Conservation (phyloP, 2,797 vertebrate species). For the Carcharodon carcharias region DNA sequence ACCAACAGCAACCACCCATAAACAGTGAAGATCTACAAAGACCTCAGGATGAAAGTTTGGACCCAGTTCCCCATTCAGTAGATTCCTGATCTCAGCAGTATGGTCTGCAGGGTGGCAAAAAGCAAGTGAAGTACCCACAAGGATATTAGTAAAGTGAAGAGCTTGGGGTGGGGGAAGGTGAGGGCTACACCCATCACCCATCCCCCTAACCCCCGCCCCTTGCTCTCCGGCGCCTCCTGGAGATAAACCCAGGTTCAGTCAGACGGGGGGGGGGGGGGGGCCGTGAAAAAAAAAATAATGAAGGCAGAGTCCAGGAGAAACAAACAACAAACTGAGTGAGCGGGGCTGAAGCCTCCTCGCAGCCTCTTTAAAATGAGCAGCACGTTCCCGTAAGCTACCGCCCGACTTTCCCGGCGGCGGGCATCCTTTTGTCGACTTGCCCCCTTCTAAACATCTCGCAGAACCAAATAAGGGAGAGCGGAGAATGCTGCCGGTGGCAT, state of each 20-base stretch:
- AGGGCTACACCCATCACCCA: neutral
- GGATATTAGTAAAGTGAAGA: neutral
- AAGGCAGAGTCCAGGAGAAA: neutral
- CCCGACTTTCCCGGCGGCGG: neutral
- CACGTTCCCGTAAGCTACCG: neutral
- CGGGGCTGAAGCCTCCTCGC: too few species aligned
- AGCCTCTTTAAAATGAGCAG: neutral
- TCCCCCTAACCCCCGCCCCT: neutral
- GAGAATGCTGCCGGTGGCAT: neutral
- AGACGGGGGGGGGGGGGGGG: neutral
- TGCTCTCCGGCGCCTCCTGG: neutral
- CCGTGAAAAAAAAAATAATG: neutral
- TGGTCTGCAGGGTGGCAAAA: neutral
- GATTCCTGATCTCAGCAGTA: neutral
- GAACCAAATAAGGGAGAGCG: neutral
- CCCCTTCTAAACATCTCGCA: neutral
- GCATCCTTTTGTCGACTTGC: neutral
- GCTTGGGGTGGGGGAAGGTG: too few species aligned
- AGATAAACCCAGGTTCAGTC: neutral
- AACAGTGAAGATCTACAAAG: neutral
- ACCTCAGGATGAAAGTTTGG: neutral
- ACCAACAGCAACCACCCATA: neutral
- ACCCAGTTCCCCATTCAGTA: neutral
- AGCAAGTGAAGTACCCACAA: neutral
- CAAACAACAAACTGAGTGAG: neutral